Conservation (phyloP, 2,797 vertebrate species). For the Peromyscus melanophrys region DNA sequence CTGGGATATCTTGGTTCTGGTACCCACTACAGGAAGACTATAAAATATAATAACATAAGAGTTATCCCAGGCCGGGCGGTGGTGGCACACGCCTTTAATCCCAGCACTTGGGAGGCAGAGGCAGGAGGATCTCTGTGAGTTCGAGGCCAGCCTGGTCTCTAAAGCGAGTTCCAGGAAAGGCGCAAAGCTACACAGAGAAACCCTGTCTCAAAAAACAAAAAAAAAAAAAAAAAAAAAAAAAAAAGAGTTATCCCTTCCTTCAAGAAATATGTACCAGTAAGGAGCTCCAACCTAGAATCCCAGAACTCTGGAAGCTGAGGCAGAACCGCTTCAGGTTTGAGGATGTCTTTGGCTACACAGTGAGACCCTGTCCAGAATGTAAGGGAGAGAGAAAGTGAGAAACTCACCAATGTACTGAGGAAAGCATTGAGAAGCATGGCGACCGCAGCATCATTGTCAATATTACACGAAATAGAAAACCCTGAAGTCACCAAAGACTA, state of each 20-base stretch:
- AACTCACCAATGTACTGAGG: neutral
- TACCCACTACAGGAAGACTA: neutral
- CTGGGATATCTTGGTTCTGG: neutral
- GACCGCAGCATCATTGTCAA: neutral
- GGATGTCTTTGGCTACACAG: neutral
- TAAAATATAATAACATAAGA: neutral
- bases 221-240: too few species aligned
- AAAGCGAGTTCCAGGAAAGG: too few species aligned
- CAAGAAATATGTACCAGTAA: neutral
- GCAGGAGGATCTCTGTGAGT: too few species aligned
- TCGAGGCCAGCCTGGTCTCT: too few species aligned
- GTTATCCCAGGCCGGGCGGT: too few species aligned
- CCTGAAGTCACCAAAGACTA: conserved; percentile 3
- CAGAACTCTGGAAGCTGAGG: neutral
- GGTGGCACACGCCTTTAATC: too few species aligned
- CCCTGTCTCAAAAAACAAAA: too few species aligned
- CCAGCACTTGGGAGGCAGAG: too few species aligned
- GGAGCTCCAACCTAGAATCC: neutral
- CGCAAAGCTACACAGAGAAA: too few species aligned
- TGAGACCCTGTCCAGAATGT: neutral
- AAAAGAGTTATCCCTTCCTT: neutral
- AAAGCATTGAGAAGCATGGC: neutral
- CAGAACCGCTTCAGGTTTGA: neutral
- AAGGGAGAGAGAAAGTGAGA: too few species aligned
- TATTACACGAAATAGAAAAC: neutral